Evolutionary conservation across 2,888 invertebrate species (phyloP).

Genomic region (Macrosoma leucophasiata): DNA sequence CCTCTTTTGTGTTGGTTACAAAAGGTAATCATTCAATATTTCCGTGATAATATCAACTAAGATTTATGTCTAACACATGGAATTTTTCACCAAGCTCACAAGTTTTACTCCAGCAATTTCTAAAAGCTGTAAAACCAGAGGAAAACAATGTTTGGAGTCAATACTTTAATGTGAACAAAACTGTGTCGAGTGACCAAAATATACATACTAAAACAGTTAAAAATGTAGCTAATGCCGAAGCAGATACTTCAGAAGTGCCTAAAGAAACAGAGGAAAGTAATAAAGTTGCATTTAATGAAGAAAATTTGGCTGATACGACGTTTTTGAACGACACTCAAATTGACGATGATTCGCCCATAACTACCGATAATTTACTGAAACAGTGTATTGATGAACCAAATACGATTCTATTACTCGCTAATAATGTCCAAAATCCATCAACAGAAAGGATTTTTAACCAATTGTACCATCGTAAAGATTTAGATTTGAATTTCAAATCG

Average conservation of each 20-base stretch:
- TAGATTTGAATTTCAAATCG: constrained; percentile 26
- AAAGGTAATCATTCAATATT: too few relatives aligned
- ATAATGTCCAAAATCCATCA: constrained; percentile 29
- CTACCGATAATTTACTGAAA: constrained; percentile 31
- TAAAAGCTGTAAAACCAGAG: constrained; percentile 12
- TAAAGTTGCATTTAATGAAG: background rate
- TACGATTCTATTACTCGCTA: constrained; percentile 33
- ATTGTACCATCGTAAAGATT: constrained; percentile 31
- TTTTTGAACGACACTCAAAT: constrained; percentile 19
- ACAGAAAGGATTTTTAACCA: constrained; percentile 38
- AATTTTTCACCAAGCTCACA: constrained; percentile 25
- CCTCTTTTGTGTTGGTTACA: too few relatives aligned
- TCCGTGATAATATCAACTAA: too few relatives aligned
- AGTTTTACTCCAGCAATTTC: constrained; percentile 17
- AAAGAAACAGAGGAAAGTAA: background rate
- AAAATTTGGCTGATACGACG: too few relatives aligned
- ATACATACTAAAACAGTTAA: background rate
- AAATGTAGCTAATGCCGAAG: background rate
- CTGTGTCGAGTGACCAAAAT: too few relatives aligned
- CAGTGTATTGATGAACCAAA: constrained; percentile 32
- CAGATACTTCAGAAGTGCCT: constrained; percentile 2
- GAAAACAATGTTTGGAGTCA: constrained; percentile 23
- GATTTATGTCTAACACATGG: constrained; percentile 22
- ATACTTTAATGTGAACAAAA: constrained; percentile 22
- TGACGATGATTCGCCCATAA: constrained; percentile 32